Evolutionary conservation across 2,797 vertebrate species (phyloP), one percentile per base, ranked within the genome.

Genomic region (Myotis pilosus): DNA sequence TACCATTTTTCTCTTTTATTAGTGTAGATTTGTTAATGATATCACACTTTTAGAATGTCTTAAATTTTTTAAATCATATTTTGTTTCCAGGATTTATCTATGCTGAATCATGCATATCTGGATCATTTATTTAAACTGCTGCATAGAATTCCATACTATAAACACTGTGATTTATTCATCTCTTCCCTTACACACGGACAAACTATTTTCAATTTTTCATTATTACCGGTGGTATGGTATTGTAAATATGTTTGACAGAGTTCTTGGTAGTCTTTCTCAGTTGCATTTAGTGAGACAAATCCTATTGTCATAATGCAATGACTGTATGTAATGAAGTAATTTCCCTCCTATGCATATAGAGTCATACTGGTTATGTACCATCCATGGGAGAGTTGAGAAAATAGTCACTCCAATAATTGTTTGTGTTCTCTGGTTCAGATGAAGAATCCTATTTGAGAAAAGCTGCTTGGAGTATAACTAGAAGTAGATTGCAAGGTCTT

Each of bases 51-150:
- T n/a, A 72, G 57, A 68, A 81, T 36, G 7, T 69, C 41, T 69
- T 93, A 81, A 86, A 55, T 95, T 85, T 93, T 64, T 60, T 8
- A 49, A 83, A 76, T 79, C 19, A 60, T n/a, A 49, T 81, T 88
- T 53, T 89, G n/a, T 47, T 89, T 88, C 80, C 13, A 72, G 38
- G 47, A 91, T 72, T 86, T 85, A 41, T 76, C 33, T 57, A 30
- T 62, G n/a, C n/a, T 47, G 44, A 89, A 74, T 89, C 38, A 82
- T 51, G 68, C 8, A 60, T 19, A 62, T 60, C 15, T 79, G 64
- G 51, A 36, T 80, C 30, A 83, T 68, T 93, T 69, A 75, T 49
- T 75, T 64, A 81, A 95, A 69, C 36, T 57, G 38, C 22, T 71
- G 13, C 22, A 30, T 76, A 83, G 71, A 83, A 87, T 51, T 60